These are phyloP conservation scores for Chrysochloris asiatica DNA, from an alignment of 2,113 vertebrate genomes.

Conservation along the genomic window DNA sequence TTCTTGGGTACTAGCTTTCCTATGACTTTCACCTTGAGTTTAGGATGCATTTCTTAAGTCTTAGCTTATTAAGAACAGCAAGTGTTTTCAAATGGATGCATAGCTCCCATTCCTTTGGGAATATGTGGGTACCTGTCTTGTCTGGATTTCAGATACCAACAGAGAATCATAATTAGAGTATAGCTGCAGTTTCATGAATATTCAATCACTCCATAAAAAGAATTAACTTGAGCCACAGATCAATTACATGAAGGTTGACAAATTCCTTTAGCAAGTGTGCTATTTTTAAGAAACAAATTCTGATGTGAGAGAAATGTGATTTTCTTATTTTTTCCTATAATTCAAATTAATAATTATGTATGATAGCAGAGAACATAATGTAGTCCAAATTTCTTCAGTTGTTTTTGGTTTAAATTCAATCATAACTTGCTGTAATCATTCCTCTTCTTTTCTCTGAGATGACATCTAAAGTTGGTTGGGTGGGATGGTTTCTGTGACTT, in stretches of 20 bases:
- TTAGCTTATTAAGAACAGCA: constrained; percentile 35
- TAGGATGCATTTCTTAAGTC: constrained; percentile 45
- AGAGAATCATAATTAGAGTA: constrained; percentile 57
- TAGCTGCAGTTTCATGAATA: constrained; percentile 66
- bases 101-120: background rate
- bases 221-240: constrained; percentile 60
- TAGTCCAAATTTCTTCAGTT: background rate
- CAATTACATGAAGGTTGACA: constrained; percentile 63
- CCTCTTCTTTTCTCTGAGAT: background rate
- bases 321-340: constrained; percentile 18
- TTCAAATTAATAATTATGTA: constrained; percentile 47
- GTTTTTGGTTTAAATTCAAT: background rate
- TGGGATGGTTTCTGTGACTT: background rate
- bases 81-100: constrained; percentile 26
- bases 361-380: constrained; percentile 15
- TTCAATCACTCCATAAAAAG: constrained; percentile 63
- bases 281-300: constrained; percentile 55
- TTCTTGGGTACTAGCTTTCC: background rate
- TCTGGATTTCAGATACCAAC: constrained; percentile 54
- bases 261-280: constrained; percentile 46
- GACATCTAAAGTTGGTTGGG: background rate
- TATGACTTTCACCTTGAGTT: constrained; percentile 41
- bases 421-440: background rate
- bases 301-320: constrained; percentile 47
- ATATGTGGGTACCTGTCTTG: constrained; percentile 16